Percentiles rank a stretch among this genome's conserved stretches.
phyloP scores from a whole-genome alignment of 2,888 invertebrate genomes.

The Acanthosepion lycidas region DNA sequence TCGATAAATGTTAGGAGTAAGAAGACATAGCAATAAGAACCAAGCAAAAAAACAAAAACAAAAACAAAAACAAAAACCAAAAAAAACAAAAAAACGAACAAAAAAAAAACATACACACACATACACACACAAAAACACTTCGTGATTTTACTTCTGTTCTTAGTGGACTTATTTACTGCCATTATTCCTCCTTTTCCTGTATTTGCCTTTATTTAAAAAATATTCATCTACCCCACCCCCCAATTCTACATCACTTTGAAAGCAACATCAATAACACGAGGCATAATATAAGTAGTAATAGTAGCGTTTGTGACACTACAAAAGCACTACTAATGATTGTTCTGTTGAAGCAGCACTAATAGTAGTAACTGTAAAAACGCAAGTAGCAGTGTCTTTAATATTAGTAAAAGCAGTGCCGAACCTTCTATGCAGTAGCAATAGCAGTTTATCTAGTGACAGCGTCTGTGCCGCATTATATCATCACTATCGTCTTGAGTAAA shows the following conservation, averaged over 20 bases:
- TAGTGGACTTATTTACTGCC: not conserved
- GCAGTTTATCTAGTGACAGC: not conserved
- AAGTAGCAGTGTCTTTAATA: not conserved
- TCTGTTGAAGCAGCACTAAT: not conserved
- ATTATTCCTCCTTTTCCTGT: not conserved
- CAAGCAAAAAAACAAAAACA: too few relatives aligned
- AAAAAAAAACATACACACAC: not conserved
- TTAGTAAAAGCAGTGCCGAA: not conserved
- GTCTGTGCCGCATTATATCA: not conserved
- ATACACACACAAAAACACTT: too few relatives aligned
- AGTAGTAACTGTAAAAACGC: not conserved
- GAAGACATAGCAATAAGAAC: not conserved
- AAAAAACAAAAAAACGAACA: too few relatives aligned
- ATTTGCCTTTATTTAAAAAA: not conserved
- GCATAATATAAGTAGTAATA: not conserved
- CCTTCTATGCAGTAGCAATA: not conserved
- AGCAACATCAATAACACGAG: not conserved
- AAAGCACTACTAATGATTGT: not conserved
- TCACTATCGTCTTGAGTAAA: not conserved
- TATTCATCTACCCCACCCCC: not conserved
- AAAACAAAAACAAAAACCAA: too few relatives aligned
- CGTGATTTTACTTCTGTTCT: not conserved
- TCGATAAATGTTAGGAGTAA: not conserved
- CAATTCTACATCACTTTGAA: not conserved
- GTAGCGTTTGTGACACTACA: not conserved